phyloP scores from a whole-genome alignment of 2,888 invertebrate species.

The Thecophora atra region DNA sequence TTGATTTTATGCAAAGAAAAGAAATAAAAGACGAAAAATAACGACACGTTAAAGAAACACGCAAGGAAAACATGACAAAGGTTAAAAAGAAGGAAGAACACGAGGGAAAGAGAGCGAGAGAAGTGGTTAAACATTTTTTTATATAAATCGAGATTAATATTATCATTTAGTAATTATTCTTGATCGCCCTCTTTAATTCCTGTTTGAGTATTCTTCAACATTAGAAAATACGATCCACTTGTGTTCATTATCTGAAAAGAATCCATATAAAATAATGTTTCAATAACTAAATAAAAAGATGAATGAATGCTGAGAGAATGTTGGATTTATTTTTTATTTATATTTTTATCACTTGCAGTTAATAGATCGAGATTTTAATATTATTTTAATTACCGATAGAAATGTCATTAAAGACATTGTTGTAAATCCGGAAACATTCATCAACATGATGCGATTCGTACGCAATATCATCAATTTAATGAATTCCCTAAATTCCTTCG shows the following conservation, averaged over 20 bases:
- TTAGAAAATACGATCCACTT: slow-evolving; percentile 56
- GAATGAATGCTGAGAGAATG: too few relatives aligned
- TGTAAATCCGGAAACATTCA: slow-evolving; percentile 56
- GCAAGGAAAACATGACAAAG: too few relatives aligned
- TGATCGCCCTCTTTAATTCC: not conserved
- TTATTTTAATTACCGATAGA: slow-evolving; percentile 47
- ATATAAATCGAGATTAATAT: too few relatives aligned
- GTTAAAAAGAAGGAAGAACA: too few relatives aligned
- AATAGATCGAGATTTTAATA: not conserved
- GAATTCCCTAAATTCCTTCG: slow-evolving; percentile 51
- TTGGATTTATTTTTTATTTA: too few relatives aligned
- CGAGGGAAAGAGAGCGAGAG: too few relatives aligned
- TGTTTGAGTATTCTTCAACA: slow-evolving; percentile 51
- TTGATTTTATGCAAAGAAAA: too few relatives aligned
- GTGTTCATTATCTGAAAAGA: slow-evolving; percentile 52
- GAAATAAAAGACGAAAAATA: too few relatives aligned
- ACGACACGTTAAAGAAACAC: too few relatives aligned
- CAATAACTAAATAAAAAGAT: too few relatives aligned
- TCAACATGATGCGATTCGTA: slow-evolving; percentile 46
- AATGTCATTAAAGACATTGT: slow-evolving; percentile 55
- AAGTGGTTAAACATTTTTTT: too few relatives aligned
- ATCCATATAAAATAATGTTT: not conserved
- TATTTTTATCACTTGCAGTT: not conserved
- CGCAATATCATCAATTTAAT: slow-evolving; percentile 57
- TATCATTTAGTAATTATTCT: too few relatives aligned